These are phyloP conservation scores for Scaptomyza montana DNA, from an alignment of 1,140 invertebrate genomes.

Conservation along the genomic window DNA sequence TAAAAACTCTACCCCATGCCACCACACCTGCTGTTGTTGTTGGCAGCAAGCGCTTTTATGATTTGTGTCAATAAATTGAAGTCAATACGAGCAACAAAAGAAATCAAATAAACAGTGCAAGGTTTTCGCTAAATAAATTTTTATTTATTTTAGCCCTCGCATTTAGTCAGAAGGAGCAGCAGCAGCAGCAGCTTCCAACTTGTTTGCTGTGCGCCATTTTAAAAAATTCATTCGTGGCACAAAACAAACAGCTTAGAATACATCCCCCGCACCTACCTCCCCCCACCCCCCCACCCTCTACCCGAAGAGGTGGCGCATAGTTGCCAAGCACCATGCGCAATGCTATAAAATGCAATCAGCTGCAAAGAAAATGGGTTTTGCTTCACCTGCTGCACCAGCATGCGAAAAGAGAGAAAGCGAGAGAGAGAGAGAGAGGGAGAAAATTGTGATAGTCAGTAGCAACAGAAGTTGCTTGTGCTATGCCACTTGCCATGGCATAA, in stretches of 20 bases:
- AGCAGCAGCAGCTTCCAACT: constrained; percentile 8
- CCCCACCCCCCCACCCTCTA: too few relatives aligned
- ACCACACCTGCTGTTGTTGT: constrained; percentile 17
- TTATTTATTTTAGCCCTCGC: constrained; percentile 43
- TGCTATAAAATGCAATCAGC: constrained; percentile 81
- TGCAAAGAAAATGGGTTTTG: constrained; percentile 77
- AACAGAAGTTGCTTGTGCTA: constrained; percentile 30
- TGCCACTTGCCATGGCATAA: constrained; percentile 60
- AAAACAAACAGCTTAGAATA: constrained; percentile 41
- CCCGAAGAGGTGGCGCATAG: constrained; percentile 20
- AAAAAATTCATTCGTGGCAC: constrained; percentile 67
- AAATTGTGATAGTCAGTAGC: neutral
- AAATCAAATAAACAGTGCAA: neutral
- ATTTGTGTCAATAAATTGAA: constrained; percentile 61
- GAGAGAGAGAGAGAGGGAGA: neutral
- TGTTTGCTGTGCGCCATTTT: constrained; percentile 44
- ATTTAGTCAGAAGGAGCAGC: constrained; percentile 7
- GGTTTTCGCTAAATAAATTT: constrained; percentile 65
- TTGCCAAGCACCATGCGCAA: constrained; percentile 40
- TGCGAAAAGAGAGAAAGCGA: neutral
- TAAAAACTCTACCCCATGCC: constrained; percentile 4
- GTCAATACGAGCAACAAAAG: constrained; percentile 25
- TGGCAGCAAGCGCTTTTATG: constrained; percentile 31
- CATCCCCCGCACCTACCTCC: too few relatives aligned
- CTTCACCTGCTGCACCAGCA: constrained; percentile 55